A percentile compares a stretch with the other conserved stretches of the same genome.
These are phyloP conservation scores for Nesospiza acunhae DNA, from an alignment of 2,113 vertebrate species.

Conservation along the genomic window DNA sequence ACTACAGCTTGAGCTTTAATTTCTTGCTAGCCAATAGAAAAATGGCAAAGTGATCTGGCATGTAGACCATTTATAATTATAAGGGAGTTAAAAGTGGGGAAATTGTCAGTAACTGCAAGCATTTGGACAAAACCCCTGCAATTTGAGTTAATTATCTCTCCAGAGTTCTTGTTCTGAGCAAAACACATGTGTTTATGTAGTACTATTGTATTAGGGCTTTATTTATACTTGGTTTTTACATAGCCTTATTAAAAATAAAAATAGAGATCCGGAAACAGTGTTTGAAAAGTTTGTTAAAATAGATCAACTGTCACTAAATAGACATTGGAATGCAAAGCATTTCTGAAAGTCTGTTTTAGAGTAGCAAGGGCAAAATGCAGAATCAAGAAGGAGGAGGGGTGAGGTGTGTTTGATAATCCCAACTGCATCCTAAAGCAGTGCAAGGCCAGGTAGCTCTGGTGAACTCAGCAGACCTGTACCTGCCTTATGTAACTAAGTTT, in stretches of 20 bases:
- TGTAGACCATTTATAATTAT: conserved; percentile 48
- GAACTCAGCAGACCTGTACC: not conserved
- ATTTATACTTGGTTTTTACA: conserved; percentile 47
- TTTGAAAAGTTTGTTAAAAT: conserved; percentile 46
- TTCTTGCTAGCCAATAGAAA: conserved; percentile 33
- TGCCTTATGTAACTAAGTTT: not conserved
- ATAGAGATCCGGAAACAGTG: conserved; percentile 27
- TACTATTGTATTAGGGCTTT: conserved; percentile 18
- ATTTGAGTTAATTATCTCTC: conserved; percentile 61
- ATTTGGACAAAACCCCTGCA: conserved; percentile 55
- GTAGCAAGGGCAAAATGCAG: not conserved
- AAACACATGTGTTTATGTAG: conserved; percentile 28
- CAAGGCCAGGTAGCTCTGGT: not conserved
- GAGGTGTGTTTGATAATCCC: not conserved
- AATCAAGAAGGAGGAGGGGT: accelerated
- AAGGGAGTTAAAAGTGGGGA: conserved; percentile 47
- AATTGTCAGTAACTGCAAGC: conserved; percentile 49
- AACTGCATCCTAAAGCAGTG: not conserved
- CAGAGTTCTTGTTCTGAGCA: conserved; percentile 45
- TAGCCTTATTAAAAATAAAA: conserved; percentile 48
- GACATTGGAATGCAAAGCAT: not conserved
- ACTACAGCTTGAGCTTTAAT: conserved; percentile 15
- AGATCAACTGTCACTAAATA: not conserved
- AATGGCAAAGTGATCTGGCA: conserved; percentile 15
- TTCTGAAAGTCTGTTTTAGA: not conserved